Base-by-base conservation (phyloP, 2,113 vertebrate species). In the Procavia capensis region DNA sequence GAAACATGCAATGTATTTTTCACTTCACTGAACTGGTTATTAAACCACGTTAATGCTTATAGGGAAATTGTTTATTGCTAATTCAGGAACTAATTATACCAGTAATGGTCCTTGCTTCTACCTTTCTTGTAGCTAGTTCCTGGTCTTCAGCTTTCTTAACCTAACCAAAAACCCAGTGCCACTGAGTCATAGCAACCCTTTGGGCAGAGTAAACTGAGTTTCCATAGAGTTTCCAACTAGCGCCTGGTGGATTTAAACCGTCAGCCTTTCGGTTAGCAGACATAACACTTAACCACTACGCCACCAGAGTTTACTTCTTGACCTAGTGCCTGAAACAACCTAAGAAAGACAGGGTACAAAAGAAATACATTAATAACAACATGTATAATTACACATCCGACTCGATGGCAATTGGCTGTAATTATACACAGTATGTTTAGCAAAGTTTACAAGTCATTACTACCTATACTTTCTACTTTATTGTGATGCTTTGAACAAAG, bases 21-120 rank as follows among this genome's bases (percentile, higher is more conserved):
- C 13, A n/a, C n/a, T 50, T 50, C 47, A 50, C n/a, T n/a, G n/a
- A n/a, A n/a, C n/a, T n/a, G n/a, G 19, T 87, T 96, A 89, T 64
- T 91, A 95, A 96, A 86, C 31, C 29, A 88, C 76, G 39, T 61
- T 75, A 92, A 94, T 92, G 29, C 54, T 90, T 75, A 86, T 47
- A 92, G 47, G 90, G 16, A 95, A 93, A 92, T n/a, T 31, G 75
- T 36, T 43, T 74, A 59, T 16, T 90, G 72, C 31, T 88, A 93
- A 93, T 94, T 96, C 36, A 94, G 85, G 43, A 91, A 74, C 8
- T 79, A 90, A 94, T 75, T 95, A 70, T 83, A 85, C 17, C 72
- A 20, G 61, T 34, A 93, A 80, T 27, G 19, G 43, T 27, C 20
- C 24, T 47, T 79, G 59, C 16, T 68, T 75, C 41, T 80, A 39